Percentiles rank a stretch among this genome's conserved stretches.
These are phyloP conservation scores for Yasuhikotakia modesta DNA, from an alignment of 2,797 vertebrate species.

Conservation along the genomic window DNA sequence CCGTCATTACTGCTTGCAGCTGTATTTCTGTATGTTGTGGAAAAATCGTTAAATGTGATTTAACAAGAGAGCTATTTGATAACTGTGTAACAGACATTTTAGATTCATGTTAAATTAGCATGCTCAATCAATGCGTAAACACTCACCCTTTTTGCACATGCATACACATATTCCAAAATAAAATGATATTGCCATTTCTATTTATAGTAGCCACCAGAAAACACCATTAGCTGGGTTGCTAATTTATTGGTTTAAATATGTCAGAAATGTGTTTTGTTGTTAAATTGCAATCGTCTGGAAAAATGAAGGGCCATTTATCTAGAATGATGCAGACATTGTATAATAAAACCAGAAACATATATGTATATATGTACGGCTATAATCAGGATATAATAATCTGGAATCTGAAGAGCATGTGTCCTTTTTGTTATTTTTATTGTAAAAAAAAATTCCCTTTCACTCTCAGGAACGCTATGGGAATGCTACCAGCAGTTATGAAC, in stretches of 20 bases:
- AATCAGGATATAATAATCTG: no score
- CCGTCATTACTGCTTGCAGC: no score
- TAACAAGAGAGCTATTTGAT: conserved; percentile 32
- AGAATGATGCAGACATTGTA: no score
- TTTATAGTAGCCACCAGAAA: not conserved
- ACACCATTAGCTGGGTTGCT: conserved; percentile 50
- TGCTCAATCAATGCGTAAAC: not conserved
- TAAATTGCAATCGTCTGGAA: conserved; percentile 61
- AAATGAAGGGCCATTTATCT: conserved; percentile 48
- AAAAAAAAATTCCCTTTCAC: no score
- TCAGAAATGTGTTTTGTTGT: conserved; percentile 50
- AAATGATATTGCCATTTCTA: conserved; percentile 3
- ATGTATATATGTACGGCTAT: no score
- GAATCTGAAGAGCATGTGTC: no score
- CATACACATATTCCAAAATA: not conserved
- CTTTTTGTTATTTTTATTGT: no score
- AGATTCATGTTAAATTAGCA: conserved; percentile 35
- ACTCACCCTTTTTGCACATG: not conserved
- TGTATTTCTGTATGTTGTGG: conserved; percentile 24
- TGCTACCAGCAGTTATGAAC: no score
- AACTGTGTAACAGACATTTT: conserved; percentile 21
- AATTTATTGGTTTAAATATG: not conserved
- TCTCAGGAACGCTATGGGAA: no score
- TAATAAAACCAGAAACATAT: no score
- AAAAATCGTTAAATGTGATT: conserved; percentile 42